phyloP scores from a whole-genome alignment of 2,797 vertebrate species.

The Premnoplex brunnescens region DNA sequence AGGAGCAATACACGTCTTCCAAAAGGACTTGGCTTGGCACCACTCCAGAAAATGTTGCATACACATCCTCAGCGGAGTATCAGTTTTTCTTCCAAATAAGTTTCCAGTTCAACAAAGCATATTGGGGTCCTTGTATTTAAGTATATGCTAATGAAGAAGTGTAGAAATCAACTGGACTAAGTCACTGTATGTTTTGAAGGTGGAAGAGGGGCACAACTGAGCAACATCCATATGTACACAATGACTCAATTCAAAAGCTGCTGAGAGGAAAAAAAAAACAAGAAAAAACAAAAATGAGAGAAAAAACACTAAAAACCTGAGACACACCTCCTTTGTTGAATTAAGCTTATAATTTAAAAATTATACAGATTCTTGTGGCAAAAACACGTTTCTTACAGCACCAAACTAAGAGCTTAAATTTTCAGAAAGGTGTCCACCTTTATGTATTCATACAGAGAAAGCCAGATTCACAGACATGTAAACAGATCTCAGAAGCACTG shows the following conservation, averaged over 20 bases:
- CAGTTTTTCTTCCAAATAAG: background rate
- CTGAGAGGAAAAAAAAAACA: background rate
- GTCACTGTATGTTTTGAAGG: background rate
- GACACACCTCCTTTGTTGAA: background rate
- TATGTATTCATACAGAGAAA: background rate
- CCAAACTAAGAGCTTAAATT: background rate
- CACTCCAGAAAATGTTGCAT: background rate
- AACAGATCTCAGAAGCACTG: background rate
- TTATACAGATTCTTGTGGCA: background rate
- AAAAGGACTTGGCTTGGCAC: background rate
- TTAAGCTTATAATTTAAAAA: background rate
- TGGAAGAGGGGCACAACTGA: background rate
- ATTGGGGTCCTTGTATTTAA: background rate
- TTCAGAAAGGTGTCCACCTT: background rate
- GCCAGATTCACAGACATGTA: background rate
- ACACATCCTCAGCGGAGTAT: background rate
- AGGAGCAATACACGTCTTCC: background rate
- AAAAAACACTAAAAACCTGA: background rate
- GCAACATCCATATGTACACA: background rate
- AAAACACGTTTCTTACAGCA: background rate
- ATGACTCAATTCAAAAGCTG: background rate
- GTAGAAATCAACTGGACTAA: background rate
- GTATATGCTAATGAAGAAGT: background rate
- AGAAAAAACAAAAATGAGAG: background rate
- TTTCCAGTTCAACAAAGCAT: background rate